These are phyloP conservation scores for Cyprinodon tularosa DNA, from an alignment of 2,113 vertebrate species.

Conservation along the genomic window DNA sequence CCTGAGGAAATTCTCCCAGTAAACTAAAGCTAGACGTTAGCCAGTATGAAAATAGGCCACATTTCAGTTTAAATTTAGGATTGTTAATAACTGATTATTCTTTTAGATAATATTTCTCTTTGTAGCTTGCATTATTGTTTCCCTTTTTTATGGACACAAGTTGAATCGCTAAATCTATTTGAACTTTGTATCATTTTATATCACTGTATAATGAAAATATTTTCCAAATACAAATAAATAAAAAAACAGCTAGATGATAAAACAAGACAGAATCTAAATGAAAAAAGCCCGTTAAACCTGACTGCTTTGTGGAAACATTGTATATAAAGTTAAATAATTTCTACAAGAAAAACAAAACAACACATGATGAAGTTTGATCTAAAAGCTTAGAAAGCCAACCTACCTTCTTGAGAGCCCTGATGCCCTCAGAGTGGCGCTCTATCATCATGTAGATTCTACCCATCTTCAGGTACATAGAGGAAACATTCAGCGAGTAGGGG, in stretches of 20 bases:
- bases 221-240: too few species aligned
- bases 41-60: too few species aligned
- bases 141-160: too few species aligned
- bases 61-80: too few species aligned
- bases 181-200: too few species aligned
- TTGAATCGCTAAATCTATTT: too few species aligned
- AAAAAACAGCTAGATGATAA: not conserved
- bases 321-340: not conserved
- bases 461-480: slow-evolving; percentile 95
- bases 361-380: not conserved
- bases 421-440: slow-evolving; percentile 77
- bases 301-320: not conserved
- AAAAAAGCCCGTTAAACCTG: not conserved
- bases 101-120: too few species aligned
- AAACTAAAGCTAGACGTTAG: too few species aligned
- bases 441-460: slow-evolving; percentile 86
- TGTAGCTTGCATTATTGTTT: too few species aligned
- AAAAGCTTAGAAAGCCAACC: not conserved
- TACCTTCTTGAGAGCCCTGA: slow-evolving; percentile 88
- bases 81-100: too few species aligned
- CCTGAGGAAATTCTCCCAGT: too few species aligned
- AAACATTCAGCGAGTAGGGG: slow-evolving; percentile 91
- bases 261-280: not conserved
- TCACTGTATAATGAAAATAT: too few species aligned
- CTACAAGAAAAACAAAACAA: not conserved